phyloP scores from a whole-genome alignment of 2,797 vertebrate species.

The Pagetopsis macropterus region DNA sequence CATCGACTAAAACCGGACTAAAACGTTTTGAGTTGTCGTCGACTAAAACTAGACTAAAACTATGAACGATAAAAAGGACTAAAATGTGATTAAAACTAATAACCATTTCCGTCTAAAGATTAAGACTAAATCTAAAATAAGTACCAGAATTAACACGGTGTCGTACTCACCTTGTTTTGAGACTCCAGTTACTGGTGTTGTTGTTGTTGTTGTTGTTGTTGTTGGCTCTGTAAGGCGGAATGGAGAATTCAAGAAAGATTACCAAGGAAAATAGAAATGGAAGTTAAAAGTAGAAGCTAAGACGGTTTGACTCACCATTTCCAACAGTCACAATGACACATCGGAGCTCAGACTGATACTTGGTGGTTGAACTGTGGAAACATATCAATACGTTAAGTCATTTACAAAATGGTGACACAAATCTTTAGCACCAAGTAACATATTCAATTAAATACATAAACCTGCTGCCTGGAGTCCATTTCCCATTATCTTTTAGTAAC shows the following conservation, averaged over 20 bases:
- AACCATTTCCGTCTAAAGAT: no score
- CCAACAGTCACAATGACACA: conserved; percentile 42
- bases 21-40: no score
- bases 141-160: no score
- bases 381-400: not conserved
- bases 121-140: no score
- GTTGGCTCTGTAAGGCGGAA: not conserved
- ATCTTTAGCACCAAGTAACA: no score
- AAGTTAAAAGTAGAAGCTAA: not conserved
- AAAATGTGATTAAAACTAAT: no score
- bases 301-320: not conserved
- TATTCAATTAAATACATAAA: not conserved
- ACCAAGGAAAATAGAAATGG: not conserved
- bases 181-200: no score
- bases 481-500: not conserved
- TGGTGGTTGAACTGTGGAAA: conserved; percentile 7
- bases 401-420: not conserved
- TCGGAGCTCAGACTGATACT: conserved; percentile 39
- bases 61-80: no score
- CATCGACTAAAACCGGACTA: no score
- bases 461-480: no score
- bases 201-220: not conserved
- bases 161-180: not conserved
- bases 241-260: not conserved
- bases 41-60: no score